Evolutionary conservation across 2,797 vertebrate genomes (phyloP), one percentile per base, ranked within the genome.

Genomic region (Rhinella marina): DNA sequence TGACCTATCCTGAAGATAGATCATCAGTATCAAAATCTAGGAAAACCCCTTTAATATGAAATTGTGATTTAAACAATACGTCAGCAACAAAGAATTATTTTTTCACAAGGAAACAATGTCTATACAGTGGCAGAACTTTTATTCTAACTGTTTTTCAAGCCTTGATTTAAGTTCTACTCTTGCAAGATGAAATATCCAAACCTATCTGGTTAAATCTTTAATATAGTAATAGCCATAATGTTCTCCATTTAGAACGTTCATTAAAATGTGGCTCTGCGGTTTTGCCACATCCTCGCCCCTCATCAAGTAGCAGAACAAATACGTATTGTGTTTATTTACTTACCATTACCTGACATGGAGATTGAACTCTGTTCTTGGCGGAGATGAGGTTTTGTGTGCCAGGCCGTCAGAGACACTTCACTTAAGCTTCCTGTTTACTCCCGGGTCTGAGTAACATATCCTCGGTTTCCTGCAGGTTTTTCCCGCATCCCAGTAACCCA

Each of bases 401-500:
- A 86, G 88, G 88, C 84, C 80, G 32, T 89, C 88, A 78, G 68
- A 88, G 88, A 89, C 84, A 86, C 84, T 86, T 86, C 72, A 86
- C 88, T 86, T 25, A 52, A 54, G 79, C 77, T 89, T 89, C 88
- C 88, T 89, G 88, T 89, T 89, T 89, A 89, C 84, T 86, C 79
- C 62, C 79, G 61, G 84, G 79, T 79, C 88, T 89, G 84, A 89
- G 79, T 89, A 89, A 89, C 88, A 89, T 85, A 89, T 89, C 84
- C 88, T 89, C 79, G n/a, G 61, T 73, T 89, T 89, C 88, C 88
- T 89, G 79, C 88, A 89, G 88, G 14, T 82, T 89, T 86, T 89
- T 89, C 88, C 87, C 88, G 88, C 88, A 89, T 86, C 84, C 77
- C 80, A 27, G 84, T 89, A 89, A 86, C 83, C 88, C 79, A 77